Conservation (phyloP, 1,140 invertebrate species). For the Nomia melanderi region DNA sequence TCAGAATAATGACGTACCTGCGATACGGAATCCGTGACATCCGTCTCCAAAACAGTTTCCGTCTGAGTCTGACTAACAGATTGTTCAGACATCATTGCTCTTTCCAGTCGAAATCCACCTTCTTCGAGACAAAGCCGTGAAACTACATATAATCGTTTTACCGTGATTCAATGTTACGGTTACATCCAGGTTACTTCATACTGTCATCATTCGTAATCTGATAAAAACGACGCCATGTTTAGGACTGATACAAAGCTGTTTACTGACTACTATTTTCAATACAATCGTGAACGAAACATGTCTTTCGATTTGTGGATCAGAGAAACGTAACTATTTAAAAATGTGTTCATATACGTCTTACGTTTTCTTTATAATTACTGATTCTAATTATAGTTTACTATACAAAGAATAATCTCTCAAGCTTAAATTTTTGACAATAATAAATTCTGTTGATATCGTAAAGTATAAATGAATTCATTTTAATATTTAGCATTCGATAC, state of each 20-base stretch:
- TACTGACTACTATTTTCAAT: not conserved
- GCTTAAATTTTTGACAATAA: not conserved
- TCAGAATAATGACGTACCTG: constrained; percentile 60
- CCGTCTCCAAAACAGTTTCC: constrained; percentile 68
- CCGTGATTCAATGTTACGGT: constrained; percentile 8
- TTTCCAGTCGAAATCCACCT: constrained; percentile 53
- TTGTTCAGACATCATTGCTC: constrained; percentile 64
- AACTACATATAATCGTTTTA: constrained; percentile 5
- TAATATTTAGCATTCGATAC: not conserved
- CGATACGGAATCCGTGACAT: constrained; percentile 62
- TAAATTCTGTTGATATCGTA: not conserved
- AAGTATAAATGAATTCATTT: not conserved
- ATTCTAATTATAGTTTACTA: not conserved
- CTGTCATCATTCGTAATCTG: constrained; percentile 28
- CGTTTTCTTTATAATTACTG: not conserved
- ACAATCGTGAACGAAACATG: not conserved
- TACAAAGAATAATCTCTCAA: not conserved
- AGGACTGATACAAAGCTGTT: constrained; percentile 3
- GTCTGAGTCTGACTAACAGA: constrained; percentile 68
- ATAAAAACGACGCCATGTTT: constrained; percentile 51
- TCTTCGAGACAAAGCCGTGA: constrained; percentile 1
- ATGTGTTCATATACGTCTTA: not conserved
- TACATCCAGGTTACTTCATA: constrained; percentile 35
- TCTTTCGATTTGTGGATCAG: not conserved
- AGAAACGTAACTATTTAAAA: not conserved